Conservation (phyloP, 1,140 invertebrate species). For the Bombus cullumanus region DNA sequence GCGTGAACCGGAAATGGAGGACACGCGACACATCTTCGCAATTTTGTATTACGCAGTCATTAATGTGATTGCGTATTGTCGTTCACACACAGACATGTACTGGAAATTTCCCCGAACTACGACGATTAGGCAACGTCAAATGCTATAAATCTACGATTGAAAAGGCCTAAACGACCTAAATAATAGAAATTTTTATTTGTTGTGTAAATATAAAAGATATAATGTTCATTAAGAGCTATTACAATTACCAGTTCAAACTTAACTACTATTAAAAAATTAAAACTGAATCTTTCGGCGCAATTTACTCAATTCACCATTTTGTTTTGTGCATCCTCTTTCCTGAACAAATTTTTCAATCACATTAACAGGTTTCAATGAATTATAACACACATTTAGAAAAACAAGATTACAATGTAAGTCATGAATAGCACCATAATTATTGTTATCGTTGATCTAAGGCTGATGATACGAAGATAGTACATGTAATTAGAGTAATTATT, state of each 20-base stretch:
- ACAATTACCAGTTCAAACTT: no score
- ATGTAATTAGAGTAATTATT: conserved; percentile 38
- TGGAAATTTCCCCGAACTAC: conserved; percentile 61
- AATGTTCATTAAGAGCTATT: no score
- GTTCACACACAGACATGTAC: neutral
- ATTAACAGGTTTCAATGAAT: neutral
- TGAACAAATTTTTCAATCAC: neutral
- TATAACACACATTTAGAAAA: neutral
- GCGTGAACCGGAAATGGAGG: neutral
- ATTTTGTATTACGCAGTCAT: conserved; percentile 58
- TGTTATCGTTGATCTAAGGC: neutral
- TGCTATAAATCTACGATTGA: no score
- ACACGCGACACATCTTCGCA: conserved; percentile 31
- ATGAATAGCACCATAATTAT: neutral
- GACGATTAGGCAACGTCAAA: conserved; percentile 83
- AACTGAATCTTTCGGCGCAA: no score
- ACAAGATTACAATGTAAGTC: neutral
- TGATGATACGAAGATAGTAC: conserved; percentile 6
- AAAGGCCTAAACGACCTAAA: no score
- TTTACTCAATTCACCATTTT: no score
- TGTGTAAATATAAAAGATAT: no score
- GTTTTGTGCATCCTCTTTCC: no score
- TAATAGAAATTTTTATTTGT: no score
- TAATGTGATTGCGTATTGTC: conserved; percentile 54
- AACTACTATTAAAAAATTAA: no score